These are phyloP conservation scores for Idaea dimidiata DNA, from an alignment of 2,888 invertebrate genomes.

Conservation along the genomic window DNA sequence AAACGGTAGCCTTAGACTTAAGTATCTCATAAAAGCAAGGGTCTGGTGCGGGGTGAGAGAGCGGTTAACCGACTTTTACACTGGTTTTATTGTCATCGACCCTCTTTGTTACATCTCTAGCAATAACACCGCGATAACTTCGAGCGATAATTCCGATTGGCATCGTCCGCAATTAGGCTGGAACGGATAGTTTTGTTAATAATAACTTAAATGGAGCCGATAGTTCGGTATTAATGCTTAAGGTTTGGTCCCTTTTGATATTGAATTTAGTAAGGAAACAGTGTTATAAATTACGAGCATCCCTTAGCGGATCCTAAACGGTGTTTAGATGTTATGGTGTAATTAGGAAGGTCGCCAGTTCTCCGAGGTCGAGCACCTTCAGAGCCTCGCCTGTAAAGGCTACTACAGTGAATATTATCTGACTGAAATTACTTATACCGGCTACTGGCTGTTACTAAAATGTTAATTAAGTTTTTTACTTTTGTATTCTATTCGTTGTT, in stretches of 20 bases:
- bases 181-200: slow-evolving; percentile 50
- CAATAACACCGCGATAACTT: slow-evolving; percentile 73
- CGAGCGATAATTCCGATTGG: slow-evolving; percentile 51
- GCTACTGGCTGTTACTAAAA: background rate
- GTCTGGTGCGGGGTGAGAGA: slow-evolving; percentile 54
- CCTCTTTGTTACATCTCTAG: slow-evolving; percentile 63
- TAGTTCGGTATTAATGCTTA: slow-evolving; percentile 62
- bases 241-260: slow-evolving; percentile 60
- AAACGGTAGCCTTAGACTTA: slow-evolving; percentile 58
- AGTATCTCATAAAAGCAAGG: slow-evolving; percentile 67
- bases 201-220: slow-evolving; percentile 68
- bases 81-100: slow-evolving; percentile 70
- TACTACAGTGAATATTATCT: slow-evolving; percentile 36
- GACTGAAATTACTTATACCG: slow-evolving; percentile 26
- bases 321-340: slow-evolving; percentile 58
- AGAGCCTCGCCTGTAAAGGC: slow-evolving; percentile 33
- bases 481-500: background rate
- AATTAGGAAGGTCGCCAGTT: slow-evolving; percentile 53
- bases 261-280: slow-evolving; percentile 67
- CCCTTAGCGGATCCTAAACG: slow-evolving; percentile 52
- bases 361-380: slow-evolving; percentile 34
- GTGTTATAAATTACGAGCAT: slow-evolving; percentile 63
- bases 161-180: slow-evolving; percentile 58
- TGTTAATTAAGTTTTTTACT: background rate
- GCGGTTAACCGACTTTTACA: slow-evolving; percentile 75